Evolutionary conservation across 2,888 invertebrate species (phyloP).

Genomic region (Nasonovia ribisnigri): DNA sequence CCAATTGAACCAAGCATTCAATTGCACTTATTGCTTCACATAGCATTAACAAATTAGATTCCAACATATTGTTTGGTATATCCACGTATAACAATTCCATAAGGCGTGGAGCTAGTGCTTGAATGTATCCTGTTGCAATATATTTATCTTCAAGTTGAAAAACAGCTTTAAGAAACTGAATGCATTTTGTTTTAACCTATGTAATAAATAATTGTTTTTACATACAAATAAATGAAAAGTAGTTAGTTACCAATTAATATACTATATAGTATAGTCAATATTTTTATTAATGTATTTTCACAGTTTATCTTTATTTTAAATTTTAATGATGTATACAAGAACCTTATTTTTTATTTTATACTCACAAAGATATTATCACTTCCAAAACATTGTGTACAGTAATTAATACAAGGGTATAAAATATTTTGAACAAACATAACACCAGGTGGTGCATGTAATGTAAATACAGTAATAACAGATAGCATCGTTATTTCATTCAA

Average conservation of each 20-base stretch:
- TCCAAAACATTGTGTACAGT: conserved; percentile 87
- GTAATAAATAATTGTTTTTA: conserved; percentile 56
- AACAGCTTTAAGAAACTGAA: conserved; percentile 83
- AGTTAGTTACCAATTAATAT: too few species aligned
- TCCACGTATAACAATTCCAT: conserved; percentile 81
- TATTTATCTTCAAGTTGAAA: conserved; percentile 80
- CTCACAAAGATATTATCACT: conserved; percentile 75
- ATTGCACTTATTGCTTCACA: conserved; percentile 81
- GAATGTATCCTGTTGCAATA: conserved; percentile 84
- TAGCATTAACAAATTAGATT: conserved; percentile 79
- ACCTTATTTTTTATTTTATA: conserved; percentile 46
- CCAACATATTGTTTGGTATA: conserved; percentile 75
- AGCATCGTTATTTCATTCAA: conserved; percentile 90
- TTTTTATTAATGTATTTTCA: neutral
- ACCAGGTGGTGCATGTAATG: conserved; percentile 84
- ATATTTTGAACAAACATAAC: conserved; percentile 84
- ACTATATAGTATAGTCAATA: neutral
- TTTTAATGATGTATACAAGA: neutral
- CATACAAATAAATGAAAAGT: neutral
- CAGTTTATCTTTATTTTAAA: neutral
- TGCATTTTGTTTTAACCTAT: conserved; percentile 82
- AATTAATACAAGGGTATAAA: conserved; percentile 92
- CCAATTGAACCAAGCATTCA: conserved; percentile 80
- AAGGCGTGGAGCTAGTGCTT: conserved; percentile 83
- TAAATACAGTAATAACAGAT: conserved; percentile 88